Conservation (phyloP, 2,888 invertebrate genomes). For the Drosophila tripunctata region DNA sequence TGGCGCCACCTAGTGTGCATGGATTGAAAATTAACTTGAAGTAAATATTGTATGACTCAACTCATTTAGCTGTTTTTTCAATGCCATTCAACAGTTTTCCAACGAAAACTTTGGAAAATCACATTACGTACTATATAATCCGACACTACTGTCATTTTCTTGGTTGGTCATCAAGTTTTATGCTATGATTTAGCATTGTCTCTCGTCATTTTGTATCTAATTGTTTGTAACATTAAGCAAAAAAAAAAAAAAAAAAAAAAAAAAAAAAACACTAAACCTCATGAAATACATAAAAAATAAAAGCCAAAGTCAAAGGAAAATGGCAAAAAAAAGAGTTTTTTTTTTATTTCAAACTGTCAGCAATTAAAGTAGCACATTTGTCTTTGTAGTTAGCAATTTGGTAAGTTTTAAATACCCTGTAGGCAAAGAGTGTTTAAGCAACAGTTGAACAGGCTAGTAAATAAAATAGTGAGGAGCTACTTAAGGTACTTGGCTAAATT, state of each 20-base stretch:
- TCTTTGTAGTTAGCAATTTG: slow-evolving; percentile 52
- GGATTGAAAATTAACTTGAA: not conserved
- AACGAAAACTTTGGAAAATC: slow-evolving; percentile 37
- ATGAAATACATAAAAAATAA: slow-evolving; percentile 21
- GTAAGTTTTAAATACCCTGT: slow-evolving; percentile 35
- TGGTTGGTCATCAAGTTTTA: slow-evolving; percentile 50
- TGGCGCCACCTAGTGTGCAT: not conserved
- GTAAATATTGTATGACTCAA: not conserved
- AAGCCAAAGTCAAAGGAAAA: slow-evolving; percentile 51
- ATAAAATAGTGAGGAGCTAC: not conserved
- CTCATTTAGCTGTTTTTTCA: slow-evolving; percentile 14
- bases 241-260: slow-evolving; percentile 6
- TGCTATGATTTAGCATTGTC: slow-evolving; percentile 35
- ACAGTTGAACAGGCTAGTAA: not conserved
- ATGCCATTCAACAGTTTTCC: slow-evolving; percentile 46
- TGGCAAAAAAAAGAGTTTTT: slow-evolving; percentile 21
- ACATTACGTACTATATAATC: slow-evolving; percentile 12
- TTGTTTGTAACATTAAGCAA: slow-evolving; percentile 66
- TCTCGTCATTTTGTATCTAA: slow-evolving; percentile 64
- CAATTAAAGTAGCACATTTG: slow-evolving; percentile 74
- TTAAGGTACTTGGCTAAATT: no score
- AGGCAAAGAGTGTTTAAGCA: not conserved
- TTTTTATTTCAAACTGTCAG: slow-evolving; percentile 62
- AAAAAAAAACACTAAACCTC: not conserved
- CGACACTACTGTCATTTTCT: slow-evolving; percentile 32